These are phyloP conservation scores for Stylophora pistillata DNA, from an alignment of 64 coral and sea anemone genomes.

Conservation along the genomic window DNA sequence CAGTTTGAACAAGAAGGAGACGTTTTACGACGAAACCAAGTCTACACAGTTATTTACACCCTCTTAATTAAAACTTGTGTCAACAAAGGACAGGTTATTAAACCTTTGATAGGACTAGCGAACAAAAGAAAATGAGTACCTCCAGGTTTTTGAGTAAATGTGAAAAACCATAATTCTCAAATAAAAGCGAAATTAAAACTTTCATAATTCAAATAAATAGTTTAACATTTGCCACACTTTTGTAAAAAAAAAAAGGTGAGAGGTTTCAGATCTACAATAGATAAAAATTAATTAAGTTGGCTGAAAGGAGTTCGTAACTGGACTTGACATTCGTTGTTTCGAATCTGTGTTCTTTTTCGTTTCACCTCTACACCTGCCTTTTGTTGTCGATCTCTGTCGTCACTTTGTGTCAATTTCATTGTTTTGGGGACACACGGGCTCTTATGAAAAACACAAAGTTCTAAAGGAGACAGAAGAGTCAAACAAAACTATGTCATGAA, in stretches of 20 bases:
- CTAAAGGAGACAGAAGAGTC: not conserved
- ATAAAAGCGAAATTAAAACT: not conserved
- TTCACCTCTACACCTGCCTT: too few relatives aligned
- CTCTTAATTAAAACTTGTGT: constrained; percentile 21
- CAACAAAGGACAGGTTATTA: constrained; percentile 4
- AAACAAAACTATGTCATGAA: not conserved
- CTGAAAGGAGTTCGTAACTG: too few relatives aligned
- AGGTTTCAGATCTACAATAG: too few relatives aligned
- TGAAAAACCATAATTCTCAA: not conserved
- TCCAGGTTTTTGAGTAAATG: constrained; percentile 5
- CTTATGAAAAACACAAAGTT: not conserved
- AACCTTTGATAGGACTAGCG: not conserved
- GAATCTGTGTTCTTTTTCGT: too few relatives aligned
- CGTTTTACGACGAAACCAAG: not conserved
- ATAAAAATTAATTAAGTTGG: too few relatives aligned
- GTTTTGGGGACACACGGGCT: not conserved
- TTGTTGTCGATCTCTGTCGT: not conserved
- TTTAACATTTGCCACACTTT: not conserved
- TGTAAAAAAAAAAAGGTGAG: not conserved
- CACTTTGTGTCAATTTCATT: not conserved
- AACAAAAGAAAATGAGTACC: not conserved
- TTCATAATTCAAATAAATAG: not conserved
- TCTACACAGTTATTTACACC: not conserved
- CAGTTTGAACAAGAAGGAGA: constrained; percentile 23
- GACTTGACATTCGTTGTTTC: too few relatives aligned